These are phyloP conservation scores for Callimorpha dominula DNA, from an alignment of 2,888 invertebrate species.

Conservation along the genomic window DNA sequence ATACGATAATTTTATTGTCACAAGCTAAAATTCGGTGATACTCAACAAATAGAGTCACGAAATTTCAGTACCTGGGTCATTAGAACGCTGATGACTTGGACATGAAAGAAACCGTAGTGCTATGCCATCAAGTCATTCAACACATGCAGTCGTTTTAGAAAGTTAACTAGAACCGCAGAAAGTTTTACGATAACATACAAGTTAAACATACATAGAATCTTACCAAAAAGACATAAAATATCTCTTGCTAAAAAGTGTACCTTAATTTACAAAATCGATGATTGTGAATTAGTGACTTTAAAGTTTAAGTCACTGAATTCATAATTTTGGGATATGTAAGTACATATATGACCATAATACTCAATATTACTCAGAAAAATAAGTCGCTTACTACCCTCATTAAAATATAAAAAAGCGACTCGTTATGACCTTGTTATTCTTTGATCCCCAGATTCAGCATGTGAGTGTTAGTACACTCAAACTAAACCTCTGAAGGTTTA, in stretches of 20 bases:
- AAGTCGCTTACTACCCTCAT: not conserved
- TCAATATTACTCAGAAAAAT: not conserved
- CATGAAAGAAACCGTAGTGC: no score
- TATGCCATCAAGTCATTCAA: no score
- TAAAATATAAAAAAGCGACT: constrained; percentile 3
- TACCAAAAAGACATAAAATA: not conserved
- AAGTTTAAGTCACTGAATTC: no score
- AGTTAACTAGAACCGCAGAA: no score
- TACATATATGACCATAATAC: no score
- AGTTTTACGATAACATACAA: not conserved
- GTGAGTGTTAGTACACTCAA: not conserved
- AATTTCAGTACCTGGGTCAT: no score
- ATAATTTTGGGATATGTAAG: no score
- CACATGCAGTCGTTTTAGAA: no score
- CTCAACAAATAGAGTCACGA: no score
- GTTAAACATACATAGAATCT: not conserved
- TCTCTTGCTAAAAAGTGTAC: not conserved
- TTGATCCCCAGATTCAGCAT: constrained; percentile 10
- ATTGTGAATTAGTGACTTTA: no score
- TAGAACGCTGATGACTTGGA: no score
- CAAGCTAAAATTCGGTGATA: not conserved
- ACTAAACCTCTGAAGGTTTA: no score
- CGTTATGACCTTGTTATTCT: not conserved
- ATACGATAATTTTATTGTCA: not conserved
- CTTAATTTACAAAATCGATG: not conserved